A percentile compares a stretch with the other conserved stretches of the same genome.
These are phyloP conservation scores for Coleophora deauratella DNA, from an alignment of 2,888 invertebrate genomes.

Conservation along the genomic window DNA sequence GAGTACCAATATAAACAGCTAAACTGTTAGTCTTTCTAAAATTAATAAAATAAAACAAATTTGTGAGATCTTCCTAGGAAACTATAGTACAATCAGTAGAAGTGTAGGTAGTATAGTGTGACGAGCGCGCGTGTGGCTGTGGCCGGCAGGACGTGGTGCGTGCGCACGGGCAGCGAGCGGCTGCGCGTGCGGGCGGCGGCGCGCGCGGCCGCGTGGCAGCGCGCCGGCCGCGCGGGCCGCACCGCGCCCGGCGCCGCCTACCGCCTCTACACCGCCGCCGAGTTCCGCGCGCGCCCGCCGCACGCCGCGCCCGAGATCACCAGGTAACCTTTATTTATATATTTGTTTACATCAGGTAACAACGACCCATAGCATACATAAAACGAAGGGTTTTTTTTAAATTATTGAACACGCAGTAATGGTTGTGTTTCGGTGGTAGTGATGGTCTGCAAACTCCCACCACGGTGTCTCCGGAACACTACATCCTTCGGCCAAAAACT, in stretches of 20 bases:
- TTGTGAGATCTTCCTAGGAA: no score
- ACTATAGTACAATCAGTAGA: background rate
- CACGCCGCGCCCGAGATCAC: slow-evolving; percentile 90
- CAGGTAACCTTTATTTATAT: slow-evolving; percentile 34
- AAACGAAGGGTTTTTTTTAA: no score
- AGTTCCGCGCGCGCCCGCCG: slow-evolving; percentile 81
- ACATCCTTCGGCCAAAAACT: no score
- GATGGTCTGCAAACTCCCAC: no score
- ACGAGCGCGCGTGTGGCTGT: slow-evolving; percentile 3
- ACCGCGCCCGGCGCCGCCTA: slow-evolving; percentile 90
- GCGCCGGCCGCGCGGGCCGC: slow-evolving; percentile 93
- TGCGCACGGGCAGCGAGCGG: slow-evolving; percentile 87
- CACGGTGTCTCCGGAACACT: no score
- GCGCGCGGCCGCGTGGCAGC: slow-evolving; percentile 94
- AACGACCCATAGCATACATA: no score
- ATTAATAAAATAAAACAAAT: no score
- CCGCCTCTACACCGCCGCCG: slow-evolving; percentile 85
- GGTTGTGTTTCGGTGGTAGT: no score
- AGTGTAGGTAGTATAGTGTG: background rate
- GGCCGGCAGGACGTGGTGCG: slow-evolving; percentile 82
- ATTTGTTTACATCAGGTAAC: no score
- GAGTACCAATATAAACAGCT: no score
- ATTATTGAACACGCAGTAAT: no score
- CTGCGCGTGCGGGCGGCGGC: slow-evolving; percentile 88
- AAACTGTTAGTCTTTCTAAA: no score